Conservation (phyloP, 2,888 invertebrate species). For the Theretra japonica region DNA sequence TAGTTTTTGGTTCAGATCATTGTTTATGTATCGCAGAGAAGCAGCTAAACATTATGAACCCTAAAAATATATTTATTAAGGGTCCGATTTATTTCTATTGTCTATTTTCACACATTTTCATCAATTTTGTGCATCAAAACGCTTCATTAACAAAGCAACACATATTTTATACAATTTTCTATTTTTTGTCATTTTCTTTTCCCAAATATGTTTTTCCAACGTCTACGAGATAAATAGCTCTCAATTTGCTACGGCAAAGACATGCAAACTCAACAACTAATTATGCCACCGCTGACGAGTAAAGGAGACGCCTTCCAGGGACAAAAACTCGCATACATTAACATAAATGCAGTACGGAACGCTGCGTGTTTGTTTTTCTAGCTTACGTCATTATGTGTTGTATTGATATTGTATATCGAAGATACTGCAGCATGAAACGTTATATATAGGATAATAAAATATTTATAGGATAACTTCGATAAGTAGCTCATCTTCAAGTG, state of each 20-base stretch:
- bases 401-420: not conserved
- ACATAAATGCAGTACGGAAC: conserved; percentile 47
- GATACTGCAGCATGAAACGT: not conserved
- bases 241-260: not conserved
- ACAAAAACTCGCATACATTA: conserved; percentile 44
- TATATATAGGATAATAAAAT: too few relatives aligned
- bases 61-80: too few relatives aligned
- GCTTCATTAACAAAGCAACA: too few relatives aligned
- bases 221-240: not conserved
- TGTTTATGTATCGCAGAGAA: not conserved
- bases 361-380: not conserved
- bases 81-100: too few relatives aligned
- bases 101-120: too few relatives aligned
- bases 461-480: too few relatives aligned
- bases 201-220: not conserved
- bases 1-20: not conserved
- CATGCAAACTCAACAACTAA: conserved; percentile 31
- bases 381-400: not conserved
- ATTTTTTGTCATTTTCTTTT: not conserved
- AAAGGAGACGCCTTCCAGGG: conserved; percentile 28
- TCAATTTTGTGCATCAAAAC: too few relatives aligned
- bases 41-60: too few relatives aligned
- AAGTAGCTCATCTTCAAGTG: too few relatives aligned
- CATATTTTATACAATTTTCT: too few relatives aligned
- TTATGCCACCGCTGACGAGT: conserved; percentile 41